Percentiles rank a stretch among this genome's conserved stretches.
These are phyloP conservation scores for Epicauta chinensis DNA, from an alignment of 1,140 invertebrate species.

Conservation along the genomic window DNA sequence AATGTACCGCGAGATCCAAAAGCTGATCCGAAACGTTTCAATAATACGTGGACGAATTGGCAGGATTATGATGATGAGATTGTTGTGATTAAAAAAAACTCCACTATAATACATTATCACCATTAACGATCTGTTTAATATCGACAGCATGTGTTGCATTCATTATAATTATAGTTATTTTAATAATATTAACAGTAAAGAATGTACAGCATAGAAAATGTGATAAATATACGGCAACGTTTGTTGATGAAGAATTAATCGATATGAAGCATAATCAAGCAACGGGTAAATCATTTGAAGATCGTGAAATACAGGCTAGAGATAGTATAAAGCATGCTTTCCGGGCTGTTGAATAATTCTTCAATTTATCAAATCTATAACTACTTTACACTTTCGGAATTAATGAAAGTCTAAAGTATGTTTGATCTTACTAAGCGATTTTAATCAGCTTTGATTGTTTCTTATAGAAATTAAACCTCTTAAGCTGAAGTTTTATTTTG, in stretches of 20 bases:
- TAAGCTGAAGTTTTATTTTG: slow-evolving; percentile 3
- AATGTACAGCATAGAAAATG: too few relatives aligned
- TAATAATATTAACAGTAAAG: neutral
- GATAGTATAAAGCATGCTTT: slow-evolving; percentile 6
- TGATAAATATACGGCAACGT: too few relatives aligned
- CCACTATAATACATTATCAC: slow-evolving; percentile 22
- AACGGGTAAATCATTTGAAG: slow-evolving; percentile 4
- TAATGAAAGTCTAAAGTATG: too few relatives aligned
- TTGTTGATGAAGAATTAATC: too few relatives aligned
- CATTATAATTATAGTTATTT: slow-evolving; percentile 19
- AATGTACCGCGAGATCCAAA: slow-evolving; percentile 50
- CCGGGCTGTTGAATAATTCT: slow-evolving; percentile 5
- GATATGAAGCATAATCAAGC: too few relatives aligned
- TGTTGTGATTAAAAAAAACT: slow-evolving; percentile 22
- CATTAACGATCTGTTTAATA: slow-evolving; percentile 27
- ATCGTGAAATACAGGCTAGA: slow-evolving; percentile 4
- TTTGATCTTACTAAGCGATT: too few relatives aligned
- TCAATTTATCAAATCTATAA: neutral
- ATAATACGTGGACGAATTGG: slow-evolving; percentile 54
- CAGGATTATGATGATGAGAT: slow-evolving; percentile 37
- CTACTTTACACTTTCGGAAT: too few relatives aligned
- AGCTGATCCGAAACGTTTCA: slow-evolving; percentile 51
- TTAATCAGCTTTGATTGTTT: slow-evolving; percentile 10
- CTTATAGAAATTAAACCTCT: slow-evolving; percentile 5
- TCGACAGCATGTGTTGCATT: slow-evolving; percentile 28